phyloP scores from a whole-genome alignment of 2,797 vertebrate species.

The Eulemur coronatus region DNA sequence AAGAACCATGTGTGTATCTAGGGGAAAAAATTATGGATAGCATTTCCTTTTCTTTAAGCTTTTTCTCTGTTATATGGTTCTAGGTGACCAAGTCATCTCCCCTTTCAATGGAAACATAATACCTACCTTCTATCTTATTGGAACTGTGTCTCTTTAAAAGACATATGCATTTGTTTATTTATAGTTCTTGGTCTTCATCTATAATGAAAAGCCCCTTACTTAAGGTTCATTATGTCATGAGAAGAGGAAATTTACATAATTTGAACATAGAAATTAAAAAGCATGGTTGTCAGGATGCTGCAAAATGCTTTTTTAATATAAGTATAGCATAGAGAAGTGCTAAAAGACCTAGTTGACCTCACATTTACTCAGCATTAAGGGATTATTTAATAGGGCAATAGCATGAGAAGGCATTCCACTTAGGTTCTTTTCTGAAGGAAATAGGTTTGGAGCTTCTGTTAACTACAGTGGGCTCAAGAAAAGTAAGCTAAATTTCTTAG shows the following conservation, averaged over 20 bases:
- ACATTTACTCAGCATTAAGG: neutral
- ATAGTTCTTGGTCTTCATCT: neutral
- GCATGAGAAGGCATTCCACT: neutral
- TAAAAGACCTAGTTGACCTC: neutral
- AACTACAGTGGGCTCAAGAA: neutral
- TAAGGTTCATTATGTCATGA: neutral
- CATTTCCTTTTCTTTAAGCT: neutral
- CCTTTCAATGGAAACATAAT: neutral
- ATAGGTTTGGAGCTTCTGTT: neutral
- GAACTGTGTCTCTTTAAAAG: neutral
- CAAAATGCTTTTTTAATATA: neutral
- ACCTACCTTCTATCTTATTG: neutral
- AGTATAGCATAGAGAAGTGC: neutral
- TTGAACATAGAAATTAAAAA: conserved; percentile 27
- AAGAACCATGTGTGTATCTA: neutral
- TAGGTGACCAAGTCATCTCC: neutral
- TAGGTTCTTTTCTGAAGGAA: neutral
- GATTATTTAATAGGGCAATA: neutral
- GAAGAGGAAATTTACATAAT: neutral
- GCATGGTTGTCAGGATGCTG: neutral
- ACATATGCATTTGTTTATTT: neutral
- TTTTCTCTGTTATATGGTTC: neutral
- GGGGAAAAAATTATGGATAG: neutral
- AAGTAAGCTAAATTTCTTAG: neutral
- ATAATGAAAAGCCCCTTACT: neutral